phyloP scores from a whole-genome alignment of 2,888 invertebrate species.

The Andrena praecox region DNA sequence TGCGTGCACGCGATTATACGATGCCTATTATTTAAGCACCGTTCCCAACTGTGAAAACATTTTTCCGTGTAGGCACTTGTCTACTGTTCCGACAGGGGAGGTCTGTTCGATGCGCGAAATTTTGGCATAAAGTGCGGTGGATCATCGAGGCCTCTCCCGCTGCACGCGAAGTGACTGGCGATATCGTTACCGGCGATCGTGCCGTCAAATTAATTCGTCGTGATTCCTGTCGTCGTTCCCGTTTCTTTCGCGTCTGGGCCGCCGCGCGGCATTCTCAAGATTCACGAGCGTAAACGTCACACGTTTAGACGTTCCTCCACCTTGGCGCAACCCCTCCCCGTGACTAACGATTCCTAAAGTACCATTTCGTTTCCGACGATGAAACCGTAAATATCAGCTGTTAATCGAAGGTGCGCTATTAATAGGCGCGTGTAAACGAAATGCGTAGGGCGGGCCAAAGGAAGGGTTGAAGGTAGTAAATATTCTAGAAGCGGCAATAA shows the following conservation, averaged over 20 bases:
- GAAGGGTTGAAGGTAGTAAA: neutral
- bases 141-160: constrained; percentile 20
- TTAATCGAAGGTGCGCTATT: neutral
- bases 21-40: too few species aligned
- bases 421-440: neutral
- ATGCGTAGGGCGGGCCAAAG: neutral
- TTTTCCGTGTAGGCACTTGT: constrained; percentile 4
- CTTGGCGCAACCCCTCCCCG: neutral
- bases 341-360: neutral
- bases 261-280: neutral
- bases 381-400: neutral
- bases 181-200: constrained; percentile 40
- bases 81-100: constrained; percentile 1
- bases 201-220: constrained; percentile 51
- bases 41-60: too few species aligned
- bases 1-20: too few species aligned
- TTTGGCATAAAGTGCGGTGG: constrained; percentile 40
- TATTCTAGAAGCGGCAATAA: neutral
- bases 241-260: constrained; percentile 26
- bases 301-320: neutral
- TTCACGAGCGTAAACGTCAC: constrained; percentile 29
- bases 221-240: constrained; percentile 15
- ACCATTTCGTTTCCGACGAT: neutral
- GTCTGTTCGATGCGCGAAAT: constrained; percentile 13
- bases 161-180: constrained; percentile 38